phyloP scores from a whole-genome alignment of 2,888 invertebrate genomes.

The Dasysyrphus tricinctus region DNA sequence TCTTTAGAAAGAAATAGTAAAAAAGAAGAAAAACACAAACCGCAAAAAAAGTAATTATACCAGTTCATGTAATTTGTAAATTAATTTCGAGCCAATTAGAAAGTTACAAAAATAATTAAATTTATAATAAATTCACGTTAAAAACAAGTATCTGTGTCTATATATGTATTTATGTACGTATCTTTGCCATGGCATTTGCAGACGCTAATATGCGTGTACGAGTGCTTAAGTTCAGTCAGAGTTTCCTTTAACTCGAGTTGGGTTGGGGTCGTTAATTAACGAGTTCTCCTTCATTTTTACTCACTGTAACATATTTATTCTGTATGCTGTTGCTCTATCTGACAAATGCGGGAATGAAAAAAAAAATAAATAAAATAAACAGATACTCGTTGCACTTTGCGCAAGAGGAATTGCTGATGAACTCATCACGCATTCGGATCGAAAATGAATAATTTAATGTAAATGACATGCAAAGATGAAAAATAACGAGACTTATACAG shows the following conservation, averaged over 20 bases:
- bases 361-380: slow-evolving; percentile 27
- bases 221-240: slow-evolving; percentile 71
- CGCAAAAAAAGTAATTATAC: slow-evolving; percentile 65
- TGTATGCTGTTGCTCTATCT: slow-evolving; percentile 48
- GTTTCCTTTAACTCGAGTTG: slow-evolving; percentile 56
- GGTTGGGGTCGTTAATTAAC: slow-evolving; percentile 73
- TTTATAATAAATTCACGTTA: slow-evolving; percentile 54
- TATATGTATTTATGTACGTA: neutral
- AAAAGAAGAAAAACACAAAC: slow-evolving; percentile 48
- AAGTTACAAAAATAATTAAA: slow-evolving; percentile 60
- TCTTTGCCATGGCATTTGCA: slow-evolving; percentile 59
- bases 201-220: slow-evolving; percentile 72
- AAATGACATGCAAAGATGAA: slow-evolving; percentile 72
- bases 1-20: slow-evolving; percentile 5
- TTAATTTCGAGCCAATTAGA: slow-evolving; percentile 75
- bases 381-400: slow-evolving; percentile 68
- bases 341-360: slow-evolving; percentile 49
- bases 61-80: slow-evolving; percentile 68
- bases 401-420: slow-evolving; percentile 74
- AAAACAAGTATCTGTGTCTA: slow-evolving; percentile 52
- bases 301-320: slow-evolving; percentile 65
- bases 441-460: slow-evolving; percentile 73
- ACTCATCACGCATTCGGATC: slow-evolving; percentile 73
- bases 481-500: slow-evolving; percentile 49
- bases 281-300: slow-evolving; percentile 75